Percentiles rank a stretch among this genome's conserved stretches.
These are phyloP conservation scores for Nibea coibor DNA, from an alignment of 2,113 vertebrate species.

Conservation along the genomic window DNA sequence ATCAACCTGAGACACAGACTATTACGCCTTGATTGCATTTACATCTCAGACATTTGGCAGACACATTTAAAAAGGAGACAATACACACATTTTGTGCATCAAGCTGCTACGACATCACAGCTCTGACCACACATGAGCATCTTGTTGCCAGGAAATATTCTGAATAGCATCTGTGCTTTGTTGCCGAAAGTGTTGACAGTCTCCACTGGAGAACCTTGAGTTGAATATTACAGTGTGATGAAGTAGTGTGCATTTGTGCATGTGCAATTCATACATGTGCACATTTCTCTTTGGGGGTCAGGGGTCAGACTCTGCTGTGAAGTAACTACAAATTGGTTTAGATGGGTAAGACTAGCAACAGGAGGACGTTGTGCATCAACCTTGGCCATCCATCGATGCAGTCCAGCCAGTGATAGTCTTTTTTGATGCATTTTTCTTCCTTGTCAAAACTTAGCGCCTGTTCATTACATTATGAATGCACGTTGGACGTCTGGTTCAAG, in stretches of 20 bases:
- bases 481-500: no score
- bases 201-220: background rate
- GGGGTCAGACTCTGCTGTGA: background rate
- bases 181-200: background rate
- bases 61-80: background rate
- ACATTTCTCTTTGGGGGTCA: background rate
- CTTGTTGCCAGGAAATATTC: constrained; percentile 7
- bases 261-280: background rate
- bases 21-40: background rate
- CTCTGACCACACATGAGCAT: background rate
- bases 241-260: background rate
- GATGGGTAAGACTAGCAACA: background rate
- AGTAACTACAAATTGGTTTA: background rate
- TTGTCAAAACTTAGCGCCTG: no score
- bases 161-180: background rate
- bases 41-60: background rate
- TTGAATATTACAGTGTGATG: background rate
- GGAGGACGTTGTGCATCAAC: background rate
- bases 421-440: no score
- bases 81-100: background rate
- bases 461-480: no score
- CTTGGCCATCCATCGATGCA: no score
- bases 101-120: background rate
- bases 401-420: no score
- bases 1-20: constrained; percentile 43